Conservation (phyloP, 2,888 invertebrate species). For the Stenolophus ochropezus region DNA sequence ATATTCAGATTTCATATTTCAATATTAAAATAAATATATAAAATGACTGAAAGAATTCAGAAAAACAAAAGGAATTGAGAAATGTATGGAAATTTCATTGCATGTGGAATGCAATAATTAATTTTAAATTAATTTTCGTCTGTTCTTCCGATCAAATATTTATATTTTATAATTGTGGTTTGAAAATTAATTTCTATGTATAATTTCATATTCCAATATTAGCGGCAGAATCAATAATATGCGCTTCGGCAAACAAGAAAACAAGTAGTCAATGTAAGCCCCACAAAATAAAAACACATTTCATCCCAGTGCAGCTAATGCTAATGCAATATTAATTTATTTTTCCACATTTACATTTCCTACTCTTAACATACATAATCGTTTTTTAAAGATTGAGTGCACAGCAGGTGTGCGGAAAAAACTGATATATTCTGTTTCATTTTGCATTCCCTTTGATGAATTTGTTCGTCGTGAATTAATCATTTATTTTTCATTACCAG, state of each 20-base stretch:
- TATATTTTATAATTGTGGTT: not conserved
- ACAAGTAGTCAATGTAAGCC: not conserved
- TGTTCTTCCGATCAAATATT: not conserved
- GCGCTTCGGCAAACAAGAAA: not conserved
- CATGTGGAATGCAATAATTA: not conserved
- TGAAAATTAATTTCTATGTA: not conserved
- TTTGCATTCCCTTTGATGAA: conserved; percentile 30
- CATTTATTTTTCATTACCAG: conserved; percentile 39
- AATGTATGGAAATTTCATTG: not conserved
- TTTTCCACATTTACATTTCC: conserved; percentile 25
- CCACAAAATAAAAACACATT: not conserved
- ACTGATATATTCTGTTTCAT: conserved; percentile 39
- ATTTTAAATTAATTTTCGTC: not conserved
- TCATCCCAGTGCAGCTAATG: conserved; percentile 10
- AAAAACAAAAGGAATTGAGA: no score
- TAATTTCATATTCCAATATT: not conserved
- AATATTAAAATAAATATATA: no score
- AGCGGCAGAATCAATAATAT: not conserved
- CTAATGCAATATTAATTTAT: conserved; percentile 36
- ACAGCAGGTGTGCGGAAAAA: conserved; percentile 16
- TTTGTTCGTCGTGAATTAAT: conserved; percentile 27
- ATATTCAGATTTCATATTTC: no score
- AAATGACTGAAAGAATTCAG: no score
- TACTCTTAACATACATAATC: conserved; percentile 27
- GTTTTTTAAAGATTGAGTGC: conserved; percentile 21